These are phyloP conservation scores for Aphidius gifuensis DNA, from an alignment of 1,140 invertebrate genomes.

Conservation along the genomic window DNA sequence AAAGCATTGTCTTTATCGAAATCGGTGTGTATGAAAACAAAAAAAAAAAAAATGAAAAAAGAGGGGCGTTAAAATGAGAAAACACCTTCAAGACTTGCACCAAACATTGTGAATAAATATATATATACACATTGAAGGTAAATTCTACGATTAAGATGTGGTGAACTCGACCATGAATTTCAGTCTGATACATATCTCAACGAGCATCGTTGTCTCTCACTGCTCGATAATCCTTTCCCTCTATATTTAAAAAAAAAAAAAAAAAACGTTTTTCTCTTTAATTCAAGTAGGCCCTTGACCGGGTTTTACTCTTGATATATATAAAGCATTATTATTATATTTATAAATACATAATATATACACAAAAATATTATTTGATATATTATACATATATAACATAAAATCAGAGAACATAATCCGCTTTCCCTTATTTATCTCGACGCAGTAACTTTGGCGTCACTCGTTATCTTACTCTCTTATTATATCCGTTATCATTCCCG, in stretches of 20 bases:
- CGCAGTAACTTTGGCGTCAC: constrained; percentile 34
- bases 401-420: neutral
- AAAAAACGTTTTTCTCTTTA: neutral
- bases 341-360: no score
- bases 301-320: no score
- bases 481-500: constrained; percentile 38
- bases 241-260: neutral
- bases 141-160: constrained; percentile 33
- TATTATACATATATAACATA: neutral
- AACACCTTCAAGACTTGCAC: no score
- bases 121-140: no score
- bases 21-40: no score
- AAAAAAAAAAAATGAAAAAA: no score
- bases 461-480: constrained; percentile 38
- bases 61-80: no score
- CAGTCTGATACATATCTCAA: constrained; percentile 32
- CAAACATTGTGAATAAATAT: no score
- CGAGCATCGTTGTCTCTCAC: constrained; percentile 19
- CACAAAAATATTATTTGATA: neutral
- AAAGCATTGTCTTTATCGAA: neutral
- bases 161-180: constrained; percentile 25
- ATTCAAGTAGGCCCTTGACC: no score
- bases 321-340: no score
- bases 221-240: neutral
- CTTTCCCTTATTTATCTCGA: constrained; percentile 32